A percentile compares a stretch with the other conserved stretches of the same genome.
Conservation (phyloP, 2,888 invertebrate genomes). For the Cheilosia scutellata region DNA sequence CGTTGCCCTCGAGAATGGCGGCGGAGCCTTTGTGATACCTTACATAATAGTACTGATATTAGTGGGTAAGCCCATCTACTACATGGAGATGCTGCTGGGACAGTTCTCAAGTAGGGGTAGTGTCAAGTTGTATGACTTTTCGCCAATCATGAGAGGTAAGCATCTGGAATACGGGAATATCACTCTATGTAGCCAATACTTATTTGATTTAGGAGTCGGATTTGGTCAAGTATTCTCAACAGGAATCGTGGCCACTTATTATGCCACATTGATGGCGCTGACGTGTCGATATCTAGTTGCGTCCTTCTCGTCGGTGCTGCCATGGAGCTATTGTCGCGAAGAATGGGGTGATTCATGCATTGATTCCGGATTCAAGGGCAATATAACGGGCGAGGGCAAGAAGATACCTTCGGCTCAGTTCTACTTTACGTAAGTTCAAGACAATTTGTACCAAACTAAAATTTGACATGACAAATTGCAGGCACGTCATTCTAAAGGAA, state of each 20-base stretch:
- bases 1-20: conserved; percentile 88
- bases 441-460: not conserved
- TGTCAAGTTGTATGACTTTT: conserved; percentile 87
- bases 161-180: not conserved
- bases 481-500: conserved; percentile 84
- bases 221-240: conserved; percentile 86
- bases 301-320: conserved; percentile 86
- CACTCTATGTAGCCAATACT: not conserved
- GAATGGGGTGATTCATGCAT: conserved; percentile 85
- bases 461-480: not conserved
- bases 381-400: conserved; percentile 24
- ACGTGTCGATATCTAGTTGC: conserved; percentile 87
- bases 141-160: conserved; percentile 88
- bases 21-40: conserved; percentile 88
- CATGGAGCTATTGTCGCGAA: conserved; percentile 87
- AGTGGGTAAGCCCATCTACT: conserved; percentile 89
- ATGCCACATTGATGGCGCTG: conserved; percentile 88
- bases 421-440: conserved; percentile 83
- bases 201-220: conserved; percentile 85
- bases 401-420: conserved; percentile 83
- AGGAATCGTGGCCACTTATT: conserved; percentile 87
- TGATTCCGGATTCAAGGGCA: conserved; percentile 78
- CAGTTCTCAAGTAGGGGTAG: conserved; percentile 90
- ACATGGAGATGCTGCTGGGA: conserved; percentile 89
- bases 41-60: conserved; percentile 87